Evolutionary conservation across 35 echinoderm and acorn worm species (phyloP).

Genomic region (Strongylocentrotus purpuratus): DNA sequence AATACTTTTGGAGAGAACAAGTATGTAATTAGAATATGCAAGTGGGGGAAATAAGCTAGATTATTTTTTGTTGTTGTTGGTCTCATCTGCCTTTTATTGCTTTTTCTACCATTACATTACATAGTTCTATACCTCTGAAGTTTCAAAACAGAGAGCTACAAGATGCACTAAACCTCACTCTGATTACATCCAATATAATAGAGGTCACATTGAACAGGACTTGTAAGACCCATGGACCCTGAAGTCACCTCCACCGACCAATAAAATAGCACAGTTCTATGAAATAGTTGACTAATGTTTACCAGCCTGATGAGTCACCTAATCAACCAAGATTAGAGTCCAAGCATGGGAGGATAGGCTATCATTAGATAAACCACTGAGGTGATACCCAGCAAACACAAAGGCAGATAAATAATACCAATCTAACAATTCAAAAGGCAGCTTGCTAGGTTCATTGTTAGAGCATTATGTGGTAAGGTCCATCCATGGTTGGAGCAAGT

Average conservation of each 20-base stretch:
- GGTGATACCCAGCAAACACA: not conserved
- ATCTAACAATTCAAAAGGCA: not conserved
- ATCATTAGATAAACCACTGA: not conserved
- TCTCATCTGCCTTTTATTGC: not conserved
- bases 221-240: not conserved
- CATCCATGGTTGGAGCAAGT: not conserved
- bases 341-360: not conserved
- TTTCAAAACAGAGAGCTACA: not conserved
- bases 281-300: constrained; percentile 12
- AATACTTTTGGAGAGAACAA: not conserved
- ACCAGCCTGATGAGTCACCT: not conserved
- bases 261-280: not conserved
- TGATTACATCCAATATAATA: not conserved
- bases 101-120: not conserved
- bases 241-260: not conserved
- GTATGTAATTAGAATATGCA: not conserved
- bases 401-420: not conserved
- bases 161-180: not conserved
- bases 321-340: not conserved
- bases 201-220: not conserved
- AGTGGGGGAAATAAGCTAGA: not conserved
- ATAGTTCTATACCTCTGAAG: not conserved
- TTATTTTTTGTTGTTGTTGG: not conserved
- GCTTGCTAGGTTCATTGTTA: not conserved
- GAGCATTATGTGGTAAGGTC: too few species aligned